Evolutionary conservation across 2,888 invertebrate species (phyloP), one percentile per base, ranked within the genome.

Genomic region (Epirrhoe alternata): DNA sequence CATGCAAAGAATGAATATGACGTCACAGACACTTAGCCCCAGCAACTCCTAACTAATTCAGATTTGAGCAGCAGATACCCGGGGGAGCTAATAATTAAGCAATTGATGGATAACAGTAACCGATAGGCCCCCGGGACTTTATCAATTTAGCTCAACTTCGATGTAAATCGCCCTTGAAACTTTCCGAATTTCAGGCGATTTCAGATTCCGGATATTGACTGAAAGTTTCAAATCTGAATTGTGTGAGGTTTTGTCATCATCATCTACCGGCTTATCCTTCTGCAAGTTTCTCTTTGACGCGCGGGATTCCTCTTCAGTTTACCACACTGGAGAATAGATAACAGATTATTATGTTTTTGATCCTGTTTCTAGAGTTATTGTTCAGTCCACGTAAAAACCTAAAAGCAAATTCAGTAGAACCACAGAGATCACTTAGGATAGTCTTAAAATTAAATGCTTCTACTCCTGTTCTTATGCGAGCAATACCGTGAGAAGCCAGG

Each of bases 91-190:
- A 55, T 67, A 67, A 67, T 64, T 63, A 67, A 56, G 52, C 63
- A 56, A 63, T 63, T 67, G 67, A 67, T 63, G 63, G 67, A 67
- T 67, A 67, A 17, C 30, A 61, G 64, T 59, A 65, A 67, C 63
- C 47, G 67, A 67, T 67, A 67, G 67, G 63, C 67, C 63, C 55
- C 6, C 30, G 38, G 67, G 67, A 60, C 50, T 67, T 67, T 67
- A 67, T 63, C 59, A 67, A 63, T 63, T 67, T 67, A 52, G 35
- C 33, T 14, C 47, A 59, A 67, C 59, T 63, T 57, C 53, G 53
- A 38, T 64, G 64, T 63, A 65, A 61, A 42, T 58, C 16, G 45
- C 33, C 66, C 62, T 59, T 59, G 59, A 52, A 66, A 63, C 55
- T 67, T 67, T 33, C 10, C 31, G 49, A 61, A 52, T 57, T 61